Conservation (phyloP, 2,888 invertebrate species). For the Drosophila merina region DNA sequence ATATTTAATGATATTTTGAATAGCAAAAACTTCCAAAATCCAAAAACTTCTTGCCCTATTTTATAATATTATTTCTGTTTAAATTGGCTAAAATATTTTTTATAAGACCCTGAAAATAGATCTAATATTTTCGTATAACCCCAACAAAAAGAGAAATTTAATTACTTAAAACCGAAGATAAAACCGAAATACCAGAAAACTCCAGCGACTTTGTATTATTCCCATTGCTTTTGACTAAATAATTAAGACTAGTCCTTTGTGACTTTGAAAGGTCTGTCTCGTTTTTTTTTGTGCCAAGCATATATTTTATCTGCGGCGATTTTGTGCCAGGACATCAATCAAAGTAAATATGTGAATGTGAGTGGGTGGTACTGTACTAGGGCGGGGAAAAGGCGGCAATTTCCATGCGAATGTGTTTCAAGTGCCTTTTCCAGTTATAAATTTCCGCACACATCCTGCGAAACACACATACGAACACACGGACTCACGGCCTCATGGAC, state of each 20-base stretch:
- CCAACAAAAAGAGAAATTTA: too few relatives aligned
- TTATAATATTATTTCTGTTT: too few relatives aligned
- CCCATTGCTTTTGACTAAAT: constrained; percentile 18
- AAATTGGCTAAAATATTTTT: too few relatives aligned
- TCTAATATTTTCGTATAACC: too few relatives aligned
- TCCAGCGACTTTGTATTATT: neutral
- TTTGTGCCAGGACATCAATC: constrained; percentile 73
- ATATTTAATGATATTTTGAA: too few relatives aligned
- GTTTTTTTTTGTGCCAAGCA: constrained; percentile 17
- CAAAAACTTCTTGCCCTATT: too few relatives aligned
- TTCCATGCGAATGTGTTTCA: constrained; percentile 76
- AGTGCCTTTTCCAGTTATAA: constrained; percentile 78
- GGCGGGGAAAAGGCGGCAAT: constrained; percentile 49
- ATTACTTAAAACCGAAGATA: too few relatives aligned
- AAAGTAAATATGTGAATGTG: constrained; percentile 65
- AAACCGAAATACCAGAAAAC: too few relatives aligned
- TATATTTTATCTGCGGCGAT: constrained; percentile 75
- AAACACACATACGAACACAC: constrained; percentile 17
- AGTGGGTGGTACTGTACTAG: neutral
- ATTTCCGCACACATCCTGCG: constrained; percentile 56
- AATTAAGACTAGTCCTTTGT: constrained; percentile 31
- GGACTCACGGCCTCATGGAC: constrained; percentile 8
- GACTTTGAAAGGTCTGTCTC: neutral
- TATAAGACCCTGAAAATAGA: too few relatives aligned
- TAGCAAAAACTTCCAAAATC: too few relatives aligned